Conservation (phyloP, 2,113 vertebrate genomes). For the Chunga burmeisteri region DNA sequence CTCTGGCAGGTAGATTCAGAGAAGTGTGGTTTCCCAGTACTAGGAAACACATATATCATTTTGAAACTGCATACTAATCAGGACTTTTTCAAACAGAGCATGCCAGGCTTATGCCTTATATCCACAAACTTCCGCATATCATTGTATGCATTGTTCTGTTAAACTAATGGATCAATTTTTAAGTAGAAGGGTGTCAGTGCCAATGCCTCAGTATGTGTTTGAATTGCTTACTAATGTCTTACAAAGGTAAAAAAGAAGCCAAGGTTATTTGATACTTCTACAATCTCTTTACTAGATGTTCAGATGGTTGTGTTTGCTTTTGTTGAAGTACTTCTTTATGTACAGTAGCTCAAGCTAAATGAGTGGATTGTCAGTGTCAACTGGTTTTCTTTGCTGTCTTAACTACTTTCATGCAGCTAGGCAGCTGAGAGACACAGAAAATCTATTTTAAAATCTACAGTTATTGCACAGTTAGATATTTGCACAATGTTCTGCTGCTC, state of each 20-base stretch:
- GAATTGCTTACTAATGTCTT: background rate
- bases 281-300: background rate
- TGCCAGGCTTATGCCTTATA: background rate
- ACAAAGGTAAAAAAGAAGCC: background rate
- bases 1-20: background rate
- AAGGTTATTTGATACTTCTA: background rate
- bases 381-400: constrained; percentile 16
- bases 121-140: background rate
- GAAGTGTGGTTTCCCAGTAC: background rate
- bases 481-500: constrained; percentile 1
- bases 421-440: background rate
- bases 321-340: background rate
- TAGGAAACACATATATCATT: background rate
- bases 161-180: background rate
- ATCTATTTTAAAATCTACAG: constrained; percentile 13
- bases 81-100: background rate
- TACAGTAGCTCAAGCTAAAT: background rate
- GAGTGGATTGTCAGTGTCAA: constrained; percentile 21
- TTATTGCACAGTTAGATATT: constrained; percentile 17
- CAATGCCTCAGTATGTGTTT: background rate
- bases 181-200: background rate
- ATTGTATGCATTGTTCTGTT: background rate
- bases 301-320: background rate
- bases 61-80: background rate
- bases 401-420: constrained; percentile 1